Percentiles rank a stretch among this genome's conserved stretches.
phyloP scores from a whole-genome alignment of 2,888 invertebrate genomes.

The Drosophila helvetica region DNA sequence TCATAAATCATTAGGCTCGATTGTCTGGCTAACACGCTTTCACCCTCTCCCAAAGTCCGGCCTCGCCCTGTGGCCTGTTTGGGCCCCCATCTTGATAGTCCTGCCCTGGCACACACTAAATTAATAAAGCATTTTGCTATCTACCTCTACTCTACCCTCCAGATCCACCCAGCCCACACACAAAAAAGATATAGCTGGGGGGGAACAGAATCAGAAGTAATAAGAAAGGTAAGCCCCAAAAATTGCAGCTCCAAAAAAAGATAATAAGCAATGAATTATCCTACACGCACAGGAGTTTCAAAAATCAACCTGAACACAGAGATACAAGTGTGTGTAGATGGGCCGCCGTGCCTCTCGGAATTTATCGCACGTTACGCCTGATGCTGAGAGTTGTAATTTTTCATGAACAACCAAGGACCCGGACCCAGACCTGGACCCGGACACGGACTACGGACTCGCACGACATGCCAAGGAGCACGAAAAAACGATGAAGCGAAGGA shows the following conservation, averaged over 20 bases:
- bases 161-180: neutral
- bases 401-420: slow-evolving; percentile 47
- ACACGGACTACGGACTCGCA: slow-evolving; percentile 15
- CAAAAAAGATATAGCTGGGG: slow-evolving; percentile 23
- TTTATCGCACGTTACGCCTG: slow-evolving; percentile 75
- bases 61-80: slow-evolving; percentile 25
- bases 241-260: slow-evolving; percentile 70
- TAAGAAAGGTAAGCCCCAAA: slow-evolving; percentile 50
- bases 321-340: slow-evolving; percentile 18
- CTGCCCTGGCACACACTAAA: slow-evolving; percentile 74
- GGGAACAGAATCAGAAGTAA: slow-evolving; percentile 33
- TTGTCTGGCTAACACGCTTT: slow-evolving; percentile 76
- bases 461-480: slow-evolving; percentile 31
- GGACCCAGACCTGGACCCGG: slow-evolving; percentile 12
- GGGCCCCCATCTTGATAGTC: slow-evolving; percentile 28
- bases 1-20: slow-evolving; percentile 79
- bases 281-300: slow-evolving; percentile 77
- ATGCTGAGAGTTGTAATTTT: slow-evolving; percentile 80
- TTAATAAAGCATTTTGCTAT: slow-evolving; percentile 80
- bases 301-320: slow-evolving; percentile 59
- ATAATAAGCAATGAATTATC: slow-evolving; percentile 81
- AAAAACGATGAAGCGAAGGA: slow-evolving; percentile 10
- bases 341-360: slow-evolving; percentile 52
- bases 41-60: slow-evolving; percentile 6
- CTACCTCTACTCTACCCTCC: slow-evolving; percentile 26